Evolutionary conservation across 2,888 invertebrate genomes (phyloP), one percentile per base, ranked within the genome.

Genomic region (Biston betularia): DNA sequence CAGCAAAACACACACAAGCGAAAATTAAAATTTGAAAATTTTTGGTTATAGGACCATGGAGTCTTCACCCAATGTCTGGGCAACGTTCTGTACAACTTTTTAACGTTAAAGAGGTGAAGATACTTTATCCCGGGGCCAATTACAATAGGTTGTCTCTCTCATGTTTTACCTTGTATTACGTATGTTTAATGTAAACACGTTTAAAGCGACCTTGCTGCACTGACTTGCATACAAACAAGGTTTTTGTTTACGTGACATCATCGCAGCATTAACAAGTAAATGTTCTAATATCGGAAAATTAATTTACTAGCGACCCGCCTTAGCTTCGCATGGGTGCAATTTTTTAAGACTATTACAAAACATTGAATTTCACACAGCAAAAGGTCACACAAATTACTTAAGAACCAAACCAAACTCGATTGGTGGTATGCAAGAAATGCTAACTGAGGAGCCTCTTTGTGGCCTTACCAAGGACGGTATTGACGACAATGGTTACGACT

Each of bases 111-210:
- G 14, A 7, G 52, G 38, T 38, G 35, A 6, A 2, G 5, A 54
- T 6, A 11, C 8, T 9, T 24, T 14, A 7, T n/a, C 3, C 14
- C 42, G 59, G 59, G 62, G 72, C 77, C 40, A 53, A 74, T 77
- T 78, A 74, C 74, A 80, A 82, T 83, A 78, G 82, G 81, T 82
- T 71, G 65, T 70, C 63, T 24, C 24, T 24, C 24, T 72, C 77
- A 75, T 74, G 54, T 53, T 2, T 40, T 14, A 48, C 52, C 56
- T 61, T 61, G 52, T 61, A 34, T 8, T 9, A 15, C 46, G 54
- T 56, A 53, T 38, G n/a, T 48, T 50, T 11, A 44, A 64, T 60
- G 59, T 59, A 59, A 60, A 65, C 56, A 61, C 40, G 61, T 60
- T 49, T 35, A 1, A 14, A 14, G 24, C n/a, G 61, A 56, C 65